Percentiles rank a stretch among this genome's conserved stretches.
Conservation (phyloP, 2,113 vertebrate genomes). For the Mirza zaza region DNA sequence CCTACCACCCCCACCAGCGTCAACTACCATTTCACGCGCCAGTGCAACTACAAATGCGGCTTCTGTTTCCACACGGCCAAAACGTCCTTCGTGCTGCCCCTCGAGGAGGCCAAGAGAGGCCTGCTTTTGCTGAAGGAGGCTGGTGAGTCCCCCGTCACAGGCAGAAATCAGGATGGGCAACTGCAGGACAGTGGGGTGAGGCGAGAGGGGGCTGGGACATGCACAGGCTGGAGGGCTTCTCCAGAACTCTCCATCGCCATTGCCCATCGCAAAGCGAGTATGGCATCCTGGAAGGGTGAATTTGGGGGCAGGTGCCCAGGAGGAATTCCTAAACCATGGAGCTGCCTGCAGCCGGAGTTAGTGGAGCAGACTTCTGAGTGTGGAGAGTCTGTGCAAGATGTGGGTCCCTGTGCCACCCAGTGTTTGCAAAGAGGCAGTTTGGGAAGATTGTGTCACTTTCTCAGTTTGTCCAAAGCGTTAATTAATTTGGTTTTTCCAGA, state of each 20-base stretch:
- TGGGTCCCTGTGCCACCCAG: rapidly evolving
- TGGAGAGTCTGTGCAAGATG: neutral
- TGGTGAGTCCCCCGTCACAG: conserved; percentile 79
- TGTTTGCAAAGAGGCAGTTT: no score
- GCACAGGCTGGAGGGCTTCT: rapidly evolving
- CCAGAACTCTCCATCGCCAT: rapidly evolving
- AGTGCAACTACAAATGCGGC: conserved; percentile 96
- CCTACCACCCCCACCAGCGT: conserved; percentile 88
- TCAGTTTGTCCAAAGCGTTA: neutral
- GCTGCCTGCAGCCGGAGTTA: rapidly evolving
- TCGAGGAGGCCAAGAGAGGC: conserved; percentile 91
- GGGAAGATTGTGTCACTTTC: rapidly evolving
- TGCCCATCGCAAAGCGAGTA: rapidly evolving
- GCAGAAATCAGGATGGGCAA: rapidly evolving
- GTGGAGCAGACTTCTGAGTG: neutral
- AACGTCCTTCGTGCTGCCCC: conserved; percentile 93
- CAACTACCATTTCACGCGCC: conserved; percentile 95
- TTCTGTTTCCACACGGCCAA: conserved; percentile 99
- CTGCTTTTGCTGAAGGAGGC: conserved; percentile 88
- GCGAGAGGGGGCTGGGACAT: rapidly evolving
- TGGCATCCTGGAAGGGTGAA: rapidly evolving
- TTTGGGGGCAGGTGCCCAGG: neutral
- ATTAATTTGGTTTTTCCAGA: neutral
- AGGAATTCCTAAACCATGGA: no score
- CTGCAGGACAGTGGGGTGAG: rapidly evolving